These are phyloP conservation scores for Chymomyza procnemis DNA, from an alignment of 2,888 invertebrate genomes.

Conservation along the genomic window DNA sequence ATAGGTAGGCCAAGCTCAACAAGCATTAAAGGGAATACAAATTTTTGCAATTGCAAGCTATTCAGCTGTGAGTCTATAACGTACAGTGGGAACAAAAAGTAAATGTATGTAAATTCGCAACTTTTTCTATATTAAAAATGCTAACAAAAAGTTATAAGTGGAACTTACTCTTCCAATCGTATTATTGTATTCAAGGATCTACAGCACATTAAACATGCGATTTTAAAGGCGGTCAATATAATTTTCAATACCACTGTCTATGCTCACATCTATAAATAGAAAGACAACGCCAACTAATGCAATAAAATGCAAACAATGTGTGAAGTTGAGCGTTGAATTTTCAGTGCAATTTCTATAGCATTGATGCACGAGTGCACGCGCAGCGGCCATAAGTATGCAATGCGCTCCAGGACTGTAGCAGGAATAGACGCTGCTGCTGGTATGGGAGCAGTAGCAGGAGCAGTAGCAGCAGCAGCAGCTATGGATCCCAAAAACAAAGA, in stretches of 20 bases:
- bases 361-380: conserved; percentile 43
- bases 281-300: conserved; percentile 48
- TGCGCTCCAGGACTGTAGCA: background rate
- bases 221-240: no score
- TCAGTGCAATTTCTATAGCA: conserved; percentile 57
- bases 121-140: no score
- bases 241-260: no score
- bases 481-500: conserved; percentile 33
- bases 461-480: background rate
- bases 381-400: conserved; percentile 9
- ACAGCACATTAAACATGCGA: no score
- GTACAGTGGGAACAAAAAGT: background rate
- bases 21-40: background rate
- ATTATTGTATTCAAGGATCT: no score
- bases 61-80: background rate
- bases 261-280: background rate
- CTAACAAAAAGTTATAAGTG: no score
- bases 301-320: conserved; percentile 69
- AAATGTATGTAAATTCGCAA: no score
- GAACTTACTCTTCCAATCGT: no score
- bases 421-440: background rate
- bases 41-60: background rate
- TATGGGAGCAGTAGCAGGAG: no score
- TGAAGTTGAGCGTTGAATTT: conserved; percentile 66
- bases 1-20: background rate